These are phyloP conservation scores for Ageneiosus marmoratus DNA, from an alignment of 2,113 vertebrate species.

Conservation along the genomic window DNA sequence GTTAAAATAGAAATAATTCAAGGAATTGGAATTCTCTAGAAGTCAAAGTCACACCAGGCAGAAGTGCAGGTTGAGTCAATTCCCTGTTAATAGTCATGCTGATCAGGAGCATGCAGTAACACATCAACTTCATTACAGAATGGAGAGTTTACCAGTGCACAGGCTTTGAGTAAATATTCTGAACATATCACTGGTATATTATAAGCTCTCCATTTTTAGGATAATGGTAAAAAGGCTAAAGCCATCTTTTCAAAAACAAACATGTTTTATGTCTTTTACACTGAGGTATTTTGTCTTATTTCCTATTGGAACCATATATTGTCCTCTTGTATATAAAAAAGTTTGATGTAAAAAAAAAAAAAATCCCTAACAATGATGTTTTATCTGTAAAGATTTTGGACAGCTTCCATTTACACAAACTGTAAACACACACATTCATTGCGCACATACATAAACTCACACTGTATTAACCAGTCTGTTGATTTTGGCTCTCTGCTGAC, in stretches of 20 bases:
- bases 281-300: neutral
- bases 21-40: too few relatives aligned
- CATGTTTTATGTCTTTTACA: neutral
- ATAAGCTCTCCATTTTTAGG: neutral
- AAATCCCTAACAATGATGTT: slow-evolving; percentile 45
- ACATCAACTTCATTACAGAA: neutral
- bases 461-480: slow-evolving; percentile 47
- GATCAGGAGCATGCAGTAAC: neutral
- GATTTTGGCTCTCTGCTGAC: slow-evolving; percentile 52
- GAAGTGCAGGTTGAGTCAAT: slow-evolving; percentile 2
- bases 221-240: too few relatives aligned
- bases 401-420: slow-evolving; percentile 46
- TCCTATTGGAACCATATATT: neutral
- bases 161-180: neutral
- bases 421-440: slow-evolving; percentile 22
- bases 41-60: neutral
- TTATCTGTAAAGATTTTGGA: slow-evolving; percentile 49
- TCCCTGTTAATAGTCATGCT: slow-evolving; percentile 1
- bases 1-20: too few relatives aligned
- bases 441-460: slow-evolving; percentile 18
- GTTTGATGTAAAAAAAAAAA: neutral
- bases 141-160: neutral
- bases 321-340: neutral
- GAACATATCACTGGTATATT: neutral
- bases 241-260: too few relatives aligned